Evolutionary conservation across 2,113 vertebrate genomes (phyloP), one percentile per base, ranked within the genome.

Genomic region (Macquaria ambigua): DNA sequence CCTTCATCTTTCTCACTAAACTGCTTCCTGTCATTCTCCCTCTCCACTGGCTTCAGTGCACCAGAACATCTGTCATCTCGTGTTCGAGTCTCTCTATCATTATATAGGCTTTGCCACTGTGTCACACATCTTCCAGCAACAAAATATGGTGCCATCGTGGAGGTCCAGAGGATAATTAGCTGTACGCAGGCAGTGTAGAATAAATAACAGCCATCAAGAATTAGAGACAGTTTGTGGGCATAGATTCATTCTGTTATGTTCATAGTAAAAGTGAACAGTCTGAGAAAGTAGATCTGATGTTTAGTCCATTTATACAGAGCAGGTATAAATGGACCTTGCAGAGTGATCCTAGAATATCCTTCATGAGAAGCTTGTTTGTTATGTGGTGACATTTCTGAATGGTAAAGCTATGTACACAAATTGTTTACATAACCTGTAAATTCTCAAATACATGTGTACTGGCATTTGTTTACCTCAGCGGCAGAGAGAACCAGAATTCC

Each of bases 61-160:
- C 46, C 28, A 28, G 20, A 81, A 72, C 63, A 81, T 79, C 84
- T 83, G 72, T 73, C 66, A 77, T 52, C 74, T 76, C 39, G 6
- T 15, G 23, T 68, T 68, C 37, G 2, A 50, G 31, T 1, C 3
- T 46, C 63, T 75, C 52, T 75, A 41, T 1, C 8, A 43, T 66
- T 10, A 8, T 8, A n/a, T 2, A 0, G 31, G 39, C 55, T 52
- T 39, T 8, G 21, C 53, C 20, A 28, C 43, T 39, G 21, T 56
- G 62, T 50, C 48, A 73, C 53, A 53, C 48, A 50, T 82, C 43
- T 62, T 59, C 64, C 18, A 23, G 48, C 41, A 67, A 41, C 58
- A 66, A 62, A 76, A 83, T 81, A 74, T 86, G 86, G 16, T 61
- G 64, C 20, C 69, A 67, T 75, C 74, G 8, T 46, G 16, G 41